These are phyloP conservation scores for Phengaris alcon DNA, from an alignment of 2,888 invertebrate species.

Conservation along the genomic window DNA sequence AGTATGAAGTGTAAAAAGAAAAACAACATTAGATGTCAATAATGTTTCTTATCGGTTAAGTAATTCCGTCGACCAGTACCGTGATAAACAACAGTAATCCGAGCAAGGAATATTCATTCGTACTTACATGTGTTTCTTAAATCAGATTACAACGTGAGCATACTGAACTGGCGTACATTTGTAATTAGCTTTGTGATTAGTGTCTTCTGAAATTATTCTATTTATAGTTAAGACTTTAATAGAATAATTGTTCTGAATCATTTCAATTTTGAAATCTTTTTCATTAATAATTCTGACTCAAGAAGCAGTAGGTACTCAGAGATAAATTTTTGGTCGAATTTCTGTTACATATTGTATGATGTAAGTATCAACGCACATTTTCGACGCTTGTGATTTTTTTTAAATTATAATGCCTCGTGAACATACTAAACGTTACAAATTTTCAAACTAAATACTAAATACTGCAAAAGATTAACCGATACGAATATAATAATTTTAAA, in stretches of 20 bases:
- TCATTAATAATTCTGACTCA: background rate
- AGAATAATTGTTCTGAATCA: background rate
- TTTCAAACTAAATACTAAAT: slow-evolving; percentile 19
- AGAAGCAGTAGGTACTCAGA: background rate
- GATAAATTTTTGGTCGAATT: slow-evolving; percentile 9
- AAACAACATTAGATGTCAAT: background rate
- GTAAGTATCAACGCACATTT: slow-evolving; percentile 26
- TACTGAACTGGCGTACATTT: background rate
- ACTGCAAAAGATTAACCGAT: background rate
- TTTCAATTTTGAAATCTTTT: background rate
- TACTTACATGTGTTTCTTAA: slow-evolving; percentile 15
- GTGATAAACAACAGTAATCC: slow-evolving; percentile 18
- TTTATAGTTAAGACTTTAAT: background rate
- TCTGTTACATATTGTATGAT: background rate
- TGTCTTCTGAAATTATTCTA: background rate
- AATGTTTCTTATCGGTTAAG: slow-evolving; percentile 22
- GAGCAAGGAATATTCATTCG: background rate
- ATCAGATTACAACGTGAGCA: slow-evolving; percentile 22
- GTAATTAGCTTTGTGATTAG: slow-evolving; percentile 9
- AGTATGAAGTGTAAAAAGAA: background rate
- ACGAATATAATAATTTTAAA: slow-evolving; percentile 9
- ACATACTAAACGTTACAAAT: background rate
- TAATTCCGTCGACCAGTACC: slow-evolving; percentile 14
- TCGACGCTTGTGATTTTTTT: slow-evolving; percentile 32
- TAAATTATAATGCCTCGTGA: background rate